Evolutionary conservation across 2,113 vertebrate species (phyloP).

Genomic region (Holacanthus passer): DNA sequence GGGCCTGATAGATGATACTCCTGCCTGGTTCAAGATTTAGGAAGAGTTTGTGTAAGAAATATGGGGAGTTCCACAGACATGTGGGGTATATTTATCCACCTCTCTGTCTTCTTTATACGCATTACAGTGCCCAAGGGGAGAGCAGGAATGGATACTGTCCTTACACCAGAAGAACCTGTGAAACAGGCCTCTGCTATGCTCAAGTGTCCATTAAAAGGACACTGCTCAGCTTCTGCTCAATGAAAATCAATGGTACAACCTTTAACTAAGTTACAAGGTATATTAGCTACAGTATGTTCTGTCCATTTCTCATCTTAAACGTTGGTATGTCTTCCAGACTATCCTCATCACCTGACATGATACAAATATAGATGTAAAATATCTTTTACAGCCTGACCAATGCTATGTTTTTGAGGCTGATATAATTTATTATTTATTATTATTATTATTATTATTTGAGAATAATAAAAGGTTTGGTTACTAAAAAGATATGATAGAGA

Average conservation of each 20-base stretch:
- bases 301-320: slow-evolving; percentile 3
- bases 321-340: neutral
- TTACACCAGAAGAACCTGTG: neutral
- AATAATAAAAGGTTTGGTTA: neutral
- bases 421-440: too few species aligned
- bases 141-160: slow-evolving; percentile 5
- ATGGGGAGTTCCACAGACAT: neutral
- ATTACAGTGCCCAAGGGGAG: neutral
- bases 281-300: neutral
- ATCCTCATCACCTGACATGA: neutral
- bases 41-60: slow-evolving; percentile 35
- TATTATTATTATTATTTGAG: neutral
- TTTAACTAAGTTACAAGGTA: slow-evolving; percentile 1
- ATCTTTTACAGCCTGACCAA: neutral
- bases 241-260: slow-evolving; percentile 23
- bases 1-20: slow-evolving; percentile 36
- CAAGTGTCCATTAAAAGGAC: slow-evolving; percentile 39
- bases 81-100: slow-evolving; percentile 31
- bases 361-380: neutral
- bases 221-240: slow-evolving; percentile 5
- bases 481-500: neutral
- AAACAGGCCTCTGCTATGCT: slow-evolving; percentile 11
- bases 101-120: slow-evolving; percentile 5
- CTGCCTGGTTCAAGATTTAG: slow-evolving; percentile 12
- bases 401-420: neutral